phyloP scores from a whole-genome alignment of 2,888 invertebrate species.

The Drosophila monieri region DNA sequence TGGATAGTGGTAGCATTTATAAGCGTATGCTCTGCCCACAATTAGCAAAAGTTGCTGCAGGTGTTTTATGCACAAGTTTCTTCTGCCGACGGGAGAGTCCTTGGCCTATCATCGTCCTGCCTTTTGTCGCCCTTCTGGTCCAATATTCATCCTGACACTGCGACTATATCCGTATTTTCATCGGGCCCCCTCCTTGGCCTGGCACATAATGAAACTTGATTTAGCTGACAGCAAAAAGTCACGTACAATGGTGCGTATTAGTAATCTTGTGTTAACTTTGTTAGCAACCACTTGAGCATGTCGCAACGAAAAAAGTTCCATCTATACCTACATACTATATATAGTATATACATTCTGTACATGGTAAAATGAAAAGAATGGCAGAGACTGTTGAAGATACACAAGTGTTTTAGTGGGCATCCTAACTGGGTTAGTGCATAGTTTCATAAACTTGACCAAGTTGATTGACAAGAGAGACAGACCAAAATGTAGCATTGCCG shows the following conservation, averaged over 20 bases:
- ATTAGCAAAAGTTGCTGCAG: constrained; percentile 40
- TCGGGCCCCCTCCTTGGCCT: constrained; percentile 23
- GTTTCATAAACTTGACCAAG: constrained; percentile 40
- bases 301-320: constrained; percentile 36
- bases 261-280: constrained; percentile 72
- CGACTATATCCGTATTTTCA: constrained; percentile 40
- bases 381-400: constrained; percentile 16
- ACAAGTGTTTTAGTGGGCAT: constrained; percentile 19
- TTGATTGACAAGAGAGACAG: constrained; percentile 32
- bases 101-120: neutral
- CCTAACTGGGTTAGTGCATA: constrained; percentile 48
- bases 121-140: constrained; percentile 1
- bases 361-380: constrained; percentile 4
- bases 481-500: neutral
- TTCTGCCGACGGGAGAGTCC: neutral
- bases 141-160: constrained; percentile 21
- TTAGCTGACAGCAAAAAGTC: constrained; percentile 76
- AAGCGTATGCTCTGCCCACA: constrained; percentile 29
- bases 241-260: constrained; percentile 75
- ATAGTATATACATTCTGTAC: neutral
- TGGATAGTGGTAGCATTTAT: constrained; percentile 16
- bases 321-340: neutral
- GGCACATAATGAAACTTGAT: constrained; percentile 75
- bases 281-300: constrained; percentile 67
- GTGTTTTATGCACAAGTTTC: constrained; percentile 29